Evolutionary conservation across 2,888 invertebrate species (phyloP).

Genomic region (Ctenicera cuprea): DNA sequence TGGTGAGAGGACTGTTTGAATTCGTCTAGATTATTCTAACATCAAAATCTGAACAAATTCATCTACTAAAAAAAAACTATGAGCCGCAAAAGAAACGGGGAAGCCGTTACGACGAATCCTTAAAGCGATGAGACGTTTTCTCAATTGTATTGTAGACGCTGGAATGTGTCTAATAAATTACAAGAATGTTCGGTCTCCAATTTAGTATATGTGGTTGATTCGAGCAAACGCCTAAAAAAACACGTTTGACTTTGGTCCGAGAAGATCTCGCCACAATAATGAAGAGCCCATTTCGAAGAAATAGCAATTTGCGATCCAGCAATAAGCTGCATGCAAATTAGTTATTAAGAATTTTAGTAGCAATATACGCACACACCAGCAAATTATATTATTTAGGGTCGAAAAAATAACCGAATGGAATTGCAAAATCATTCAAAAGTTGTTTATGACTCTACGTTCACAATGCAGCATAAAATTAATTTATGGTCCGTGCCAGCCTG

Average conservation of each 20-base stretch:
- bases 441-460: conserved; percentile 57
- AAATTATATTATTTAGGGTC: conserved; percentile 45
- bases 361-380: conserved; percentile 33
- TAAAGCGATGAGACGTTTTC: conserved; percentile 36
- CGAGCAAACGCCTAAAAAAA: conserved; percentile 46
- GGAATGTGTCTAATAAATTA: conserved; percentile 49
- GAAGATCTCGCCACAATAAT: conserved; percentile 36
- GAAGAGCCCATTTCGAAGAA: conserved; percentile 45
- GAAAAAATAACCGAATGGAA: conserved; percentile 44
- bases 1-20: conserved; percentile 22
- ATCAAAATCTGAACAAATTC: conserved; percentile 39
- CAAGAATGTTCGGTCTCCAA: conserved; percentile 41
- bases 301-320: conserved; percentile 47
- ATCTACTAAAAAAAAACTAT: conserved; percentile 34
- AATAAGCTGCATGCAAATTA: conserved; percentile 50
- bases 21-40: conserved; percentile 10
- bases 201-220: conserved; percentile 43
- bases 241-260: conserved; percentile 42
- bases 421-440: conserved; percentile 57
- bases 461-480: conserved; percentile 60
- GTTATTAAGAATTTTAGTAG: conserved; percentile 48
- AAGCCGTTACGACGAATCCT: conserved; percentile 34
- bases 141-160: conserved; percentile 43
- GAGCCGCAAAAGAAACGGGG: conserved; percentile 35
- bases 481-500: conserved; percentile 54